phyloP scores from a whole-genome alignment of 2,888 invertebrate species.

The Ochropleura leucogaster region DNA sequence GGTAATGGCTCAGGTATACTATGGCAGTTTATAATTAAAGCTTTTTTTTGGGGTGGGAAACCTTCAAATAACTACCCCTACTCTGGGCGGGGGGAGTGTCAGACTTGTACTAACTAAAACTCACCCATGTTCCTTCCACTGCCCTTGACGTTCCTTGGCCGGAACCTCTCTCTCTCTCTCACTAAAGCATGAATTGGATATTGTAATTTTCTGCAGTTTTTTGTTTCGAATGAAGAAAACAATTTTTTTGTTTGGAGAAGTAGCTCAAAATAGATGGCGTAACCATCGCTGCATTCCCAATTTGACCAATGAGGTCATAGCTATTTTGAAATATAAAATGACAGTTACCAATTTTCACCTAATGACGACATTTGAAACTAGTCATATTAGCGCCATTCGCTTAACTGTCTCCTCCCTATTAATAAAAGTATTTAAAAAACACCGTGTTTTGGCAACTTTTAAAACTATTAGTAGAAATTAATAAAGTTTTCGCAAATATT shows the following conservation, averaged over 20 bases:
- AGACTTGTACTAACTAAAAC: too few species aligned
- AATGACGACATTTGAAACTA: background rate
- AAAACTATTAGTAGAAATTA: too few species aligned
- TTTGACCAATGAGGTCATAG: background rate
- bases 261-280: background rate
- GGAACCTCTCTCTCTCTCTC: too few species aligned
- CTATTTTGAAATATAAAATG: background rate
- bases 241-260: background rate
- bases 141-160: too few species aligned
- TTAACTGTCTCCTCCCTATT: background rate
- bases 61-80: too few species aligned
- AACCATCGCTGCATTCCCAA: background rate
- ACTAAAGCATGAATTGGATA: background rate
- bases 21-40: slow-evolving; percentile 31
- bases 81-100: too few species aligned
- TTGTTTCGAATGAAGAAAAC: background rate
- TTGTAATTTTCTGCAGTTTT: background rate
- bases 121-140: too few species aligned
- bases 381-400: background rate
- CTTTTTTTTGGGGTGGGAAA: background rate
- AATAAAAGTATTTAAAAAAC: background rate
- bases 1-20: slow-evolving; percentile 76
- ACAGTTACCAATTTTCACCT: background rate
- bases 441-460: too few species aligned
- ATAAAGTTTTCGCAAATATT: too few species aligned